Base-by-base conservation (phyloP, 2,888 invertebrate genomes). In the Acronicta aceris region DNA sequence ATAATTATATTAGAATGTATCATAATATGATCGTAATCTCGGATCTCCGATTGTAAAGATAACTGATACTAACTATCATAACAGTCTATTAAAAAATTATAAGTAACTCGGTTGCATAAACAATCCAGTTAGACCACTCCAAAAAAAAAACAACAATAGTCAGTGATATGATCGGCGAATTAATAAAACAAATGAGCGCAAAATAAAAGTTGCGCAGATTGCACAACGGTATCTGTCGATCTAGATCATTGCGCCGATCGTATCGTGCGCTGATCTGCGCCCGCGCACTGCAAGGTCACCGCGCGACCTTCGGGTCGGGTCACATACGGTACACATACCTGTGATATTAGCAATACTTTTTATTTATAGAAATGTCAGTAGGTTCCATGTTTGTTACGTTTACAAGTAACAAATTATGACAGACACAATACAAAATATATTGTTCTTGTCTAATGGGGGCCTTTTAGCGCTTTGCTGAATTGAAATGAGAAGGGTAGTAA, bases 181-280 rank as follows among this genome's bases (percentile, higher is more conserved):
- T 74, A 76, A 68, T 56, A 60, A 65, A 73, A 69, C 74, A 74
- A 74, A 76, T 73, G 59, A 76, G 46, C 57, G 61, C 55, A 47
- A 58, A 33, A 76, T 66, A 61, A 43, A 62, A 66, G 33, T 47
- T 25, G 21, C 12, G n/a, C 38, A 16, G 21, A 56, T 76, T 76
- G 53, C 64, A 40, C 64, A 72, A 76, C 57, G 49, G 52, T 71
- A 74, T 63, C 60, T 65, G 63, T 61, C 69, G 55, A 79, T 73
- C 70, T 79, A 76, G 76, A 76, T 76, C 66, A 58, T 51, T 36
- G 52, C 49, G 61, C 46, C 66, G 79, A 72, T 76, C 54, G 49
- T 69, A 76, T 75, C 75, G 62, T 61, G 59, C 51, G 59, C 50
- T 65, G 74, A 75, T 78, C 76, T 55, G 58, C 57, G 46, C 45